Percentiles rank a stretch among this genome's conserved stretches.
These are phyloP conservation scores for Ips nitidus DNA, from an alignment of 1,140 invertebrate genomes.

Conservation along the genomic window DNA sequence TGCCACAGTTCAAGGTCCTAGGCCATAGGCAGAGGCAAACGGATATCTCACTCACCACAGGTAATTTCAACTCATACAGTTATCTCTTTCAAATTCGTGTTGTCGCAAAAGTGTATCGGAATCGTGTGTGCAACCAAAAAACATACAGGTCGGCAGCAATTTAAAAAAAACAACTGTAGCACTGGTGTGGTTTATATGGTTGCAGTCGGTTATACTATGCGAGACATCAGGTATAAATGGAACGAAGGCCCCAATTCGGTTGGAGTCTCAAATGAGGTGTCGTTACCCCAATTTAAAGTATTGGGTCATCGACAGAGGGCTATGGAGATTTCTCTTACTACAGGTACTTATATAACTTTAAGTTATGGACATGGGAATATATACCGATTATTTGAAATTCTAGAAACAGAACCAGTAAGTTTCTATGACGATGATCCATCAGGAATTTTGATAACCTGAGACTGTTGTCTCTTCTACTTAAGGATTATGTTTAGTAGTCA, in stretches of 20 bases:
- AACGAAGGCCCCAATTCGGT: slow-evolving; percentile 90
- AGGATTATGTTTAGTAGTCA: no score
- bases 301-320: slow-evolving; percentile 85
- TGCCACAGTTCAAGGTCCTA: slow-evolving; percentile 93
- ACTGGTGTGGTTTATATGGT: slow-evolving; percentile 48
- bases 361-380: no score
- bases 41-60: slow-evolving; percentile 91
- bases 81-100: background rate
- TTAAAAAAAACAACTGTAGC: background rate
- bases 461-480: no score
- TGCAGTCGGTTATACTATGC: slow-evolving; percentile 96
- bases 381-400: no score
- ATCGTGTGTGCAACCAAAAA: slow-evolving; percentile 45
- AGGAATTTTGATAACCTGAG: no score
- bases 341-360: slow-evolving; percentile 68
- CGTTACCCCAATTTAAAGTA: slow-evolving; percentile 93
- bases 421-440: no score
- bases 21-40: slow-evolving; percentile 88
- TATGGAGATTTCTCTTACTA: slow-evolving; percentile 89
- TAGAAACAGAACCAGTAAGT: no score
- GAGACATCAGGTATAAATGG: slow-evolving; percentile 95
- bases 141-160: slow-evolving; percentile 4
- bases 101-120: background rate
- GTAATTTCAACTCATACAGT: slow-evolving; percentile 58
- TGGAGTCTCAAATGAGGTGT: slow-evolving; percentile 88